These are phyloP conservation scores for Poeciliopsis occidentalis DNA, from an alignment of 2,113 vertebrate genomes.

Conservation along the genomic window DNA sequence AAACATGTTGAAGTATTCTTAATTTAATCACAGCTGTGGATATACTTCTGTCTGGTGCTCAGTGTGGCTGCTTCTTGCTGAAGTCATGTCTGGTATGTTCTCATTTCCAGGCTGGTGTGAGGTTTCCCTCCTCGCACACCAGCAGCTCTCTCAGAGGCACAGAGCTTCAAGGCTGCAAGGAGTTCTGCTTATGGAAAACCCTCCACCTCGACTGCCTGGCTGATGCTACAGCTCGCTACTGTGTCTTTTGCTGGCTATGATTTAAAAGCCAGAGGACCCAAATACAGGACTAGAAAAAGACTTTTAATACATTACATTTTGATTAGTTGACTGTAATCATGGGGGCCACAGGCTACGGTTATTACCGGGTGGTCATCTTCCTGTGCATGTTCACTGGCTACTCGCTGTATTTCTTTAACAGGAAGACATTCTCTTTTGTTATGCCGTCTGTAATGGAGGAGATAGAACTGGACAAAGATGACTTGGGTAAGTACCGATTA, in stretches of 20 bases:
- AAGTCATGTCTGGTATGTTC: not conserved
- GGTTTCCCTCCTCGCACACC: slow-evolving; percentile 16
- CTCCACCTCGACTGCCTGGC: not conserved
- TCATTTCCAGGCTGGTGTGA: slow-evolving; percentile 57
- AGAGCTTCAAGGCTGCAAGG: not conserved
- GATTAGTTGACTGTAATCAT: slow-evolving; percentile 62
- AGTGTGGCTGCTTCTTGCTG: not conserved
- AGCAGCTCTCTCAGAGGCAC: slow-evolving; percentile 25
- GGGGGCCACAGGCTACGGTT: slow-evolving; percentile 82
- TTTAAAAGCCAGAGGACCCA: slow-evolving; percentile 2
- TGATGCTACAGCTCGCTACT: slow-evolving; percentile 1
- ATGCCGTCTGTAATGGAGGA: slow-evolving; percentile 95
- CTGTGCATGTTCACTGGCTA: slow-evolving; percentile 92
- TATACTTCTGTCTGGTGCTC: not conserved
- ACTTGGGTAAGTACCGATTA: slow-evolving; percentile 85
- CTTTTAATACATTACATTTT: not conserved
- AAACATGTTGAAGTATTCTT: not conserved
- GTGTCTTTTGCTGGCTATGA: not conserved
- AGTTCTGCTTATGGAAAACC: slow-evolving; percentile 1
- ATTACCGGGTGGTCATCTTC: slow-evolving; percentile 88
- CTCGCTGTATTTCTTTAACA: slow-evolving; percentile 94
- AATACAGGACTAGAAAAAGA: slow-evolving; percentile 3
- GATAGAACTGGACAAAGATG: slow-evolving; percentile 92
- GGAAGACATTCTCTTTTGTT: slow-evolving; percentile 97
- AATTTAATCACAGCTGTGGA: not conserved